These are phyloP conservation scores for Neolamprologus falcicula DNA, from an alignment of 2,113 vertebrate species.

Conservation along the genomic window DNA sequence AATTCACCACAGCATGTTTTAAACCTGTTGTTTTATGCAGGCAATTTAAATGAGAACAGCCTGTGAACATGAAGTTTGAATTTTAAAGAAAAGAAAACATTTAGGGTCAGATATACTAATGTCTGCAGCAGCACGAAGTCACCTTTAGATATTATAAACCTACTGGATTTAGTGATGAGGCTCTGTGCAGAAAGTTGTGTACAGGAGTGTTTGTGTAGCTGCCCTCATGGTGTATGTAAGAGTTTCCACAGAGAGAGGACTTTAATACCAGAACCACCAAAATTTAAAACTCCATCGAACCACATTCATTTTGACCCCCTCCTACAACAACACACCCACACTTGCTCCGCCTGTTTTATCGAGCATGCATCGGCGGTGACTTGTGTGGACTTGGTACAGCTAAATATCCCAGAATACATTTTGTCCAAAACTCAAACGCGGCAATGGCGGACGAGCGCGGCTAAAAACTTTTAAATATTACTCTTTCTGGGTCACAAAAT, in stretches of 20 bases:
- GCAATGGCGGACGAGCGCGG: not conserved
- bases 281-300: not conserved
- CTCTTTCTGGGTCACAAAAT: not conserved
- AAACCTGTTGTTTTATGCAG: not conserved
- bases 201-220: not conserved
- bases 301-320: not conserved
- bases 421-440: rapidly evolving
- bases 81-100: not conserved
- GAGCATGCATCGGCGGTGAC: not conserved
- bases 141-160: not conserved
- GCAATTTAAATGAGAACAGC: not conserved
- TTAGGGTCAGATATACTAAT: not conserved
- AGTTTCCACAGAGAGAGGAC: not conserved
- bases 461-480: not conserved
- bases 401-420: not conserved
- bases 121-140: not conserved
- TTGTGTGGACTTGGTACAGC: not conserved
- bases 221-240: not conserved
- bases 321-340: not conserved
- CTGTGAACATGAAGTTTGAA: not conserved
- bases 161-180: not conserved
- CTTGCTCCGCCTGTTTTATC: not conserved
- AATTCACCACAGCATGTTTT: not conserved
- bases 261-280: not conserved
- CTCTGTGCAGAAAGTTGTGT: not conserved